Conservation (phyloP, 2,113 vertebrate genomes). For the Okapia johnstoni region DNA sequence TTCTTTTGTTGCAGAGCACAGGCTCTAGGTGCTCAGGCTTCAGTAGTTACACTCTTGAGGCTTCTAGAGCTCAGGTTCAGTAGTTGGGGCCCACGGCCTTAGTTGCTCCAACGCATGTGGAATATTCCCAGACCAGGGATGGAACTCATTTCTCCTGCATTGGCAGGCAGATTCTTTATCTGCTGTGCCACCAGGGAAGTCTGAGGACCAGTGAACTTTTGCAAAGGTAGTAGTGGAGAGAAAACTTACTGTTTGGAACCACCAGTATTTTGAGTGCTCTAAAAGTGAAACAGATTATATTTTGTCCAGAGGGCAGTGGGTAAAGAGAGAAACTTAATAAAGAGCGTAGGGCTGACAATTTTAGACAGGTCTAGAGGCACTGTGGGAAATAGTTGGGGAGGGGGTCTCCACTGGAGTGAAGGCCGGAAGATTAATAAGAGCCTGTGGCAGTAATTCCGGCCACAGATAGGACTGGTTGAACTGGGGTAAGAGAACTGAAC, state of each 20-base stretch:
- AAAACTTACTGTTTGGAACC: not conserved
- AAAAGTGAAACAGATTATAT: not conserved
- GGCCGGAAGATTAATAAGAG: not conserved
- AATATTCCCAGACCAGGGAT: not conserved
- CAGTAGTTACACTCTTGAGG: not conserved
- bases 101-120: not conserved
- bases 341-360: not conserved
- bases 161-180: not conserved
- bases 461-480: not conserved
- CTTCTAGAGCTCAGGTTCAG: not conserved
- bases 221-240: not conserved
- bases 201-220: not conserved
- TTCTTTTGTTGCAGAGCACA: not conserved
- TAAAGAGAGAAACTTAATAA: not conserved
- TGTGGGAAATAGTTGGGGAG: not conserved
- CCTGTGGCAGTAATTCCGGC: not conserved
- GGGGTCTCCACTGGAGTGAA: not conserved
- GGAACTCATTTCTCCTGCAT: not conserved
- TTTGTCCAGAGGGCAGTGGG: not conserved
- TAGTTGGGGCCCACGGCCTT: not conserved
- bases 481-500: not conserved
- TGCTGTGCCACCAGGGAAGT: not conserved
- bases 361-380: not conserved
- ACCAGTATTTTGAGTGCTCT: not conserved
- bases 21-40: not conserved